Base-by-base conservation (phyloP, 1,140 invertebrate species). In the Nixonia krombeini region DNA sequence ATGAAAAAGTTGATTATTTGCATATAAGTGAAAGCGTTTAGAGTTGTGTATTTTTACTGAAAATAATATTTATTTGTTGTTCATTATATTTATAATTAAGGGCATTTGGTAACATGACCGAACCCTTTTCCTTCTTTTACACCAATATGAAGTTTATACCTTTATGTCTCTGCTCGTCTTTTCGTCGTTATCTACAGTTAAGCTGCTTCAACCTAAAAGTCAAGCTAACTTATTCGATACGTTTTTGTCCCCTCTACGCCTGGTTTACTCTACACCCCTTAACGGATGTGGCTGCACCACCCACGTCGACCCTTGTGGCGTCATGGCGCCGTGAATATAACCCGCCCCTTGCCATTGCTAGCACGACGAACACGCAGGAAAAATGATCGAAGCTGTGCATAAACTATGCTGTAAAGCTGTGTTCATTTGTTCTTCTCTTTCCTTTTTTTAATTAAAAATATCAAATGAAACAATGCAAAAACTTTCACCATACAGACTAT, bases 281-380 rank as follows among this genome's bases (percentile, higher is more conserved):
- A 40, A 18, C 37, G 16, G 16, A 40, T 40, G 37, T 40, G 37
- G 37, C 37, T 16, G 37, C 37, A 40, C 37, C 37, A 40, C 37
- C 37, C 37, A 40, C 37, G 37, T 16, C 37, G 16, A 40, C 37
- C 35, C 35, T 37, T 41, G 29, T 8, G 9, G 17, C 23, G 28
- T 21, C 9, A 18, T 18, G 9, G 47, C 23, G 29, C 21, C 33
- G 13, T 31, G 10, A 49, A 40, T 17, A 25, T 17, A 51, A 50
- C 51, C 70, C 61, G 56, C 70, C 70, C 16, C 40, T 29, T 23
- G 44, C 49, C 28, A 28, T 31, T 42, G 37, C 45, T 28, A 40
- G 29, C 40, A 44, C 47, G 23, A 13, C 17, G 18, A 42, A 42
- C 21, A 21, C 16, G 16, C 18, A 9, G 16, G 1, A 40, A 40